These are phyloP conservation scores for Etheostoma cragini DNA, from an alignment of 2,113 vertebrate genomes.

Conservation along the genomic window DNA sequence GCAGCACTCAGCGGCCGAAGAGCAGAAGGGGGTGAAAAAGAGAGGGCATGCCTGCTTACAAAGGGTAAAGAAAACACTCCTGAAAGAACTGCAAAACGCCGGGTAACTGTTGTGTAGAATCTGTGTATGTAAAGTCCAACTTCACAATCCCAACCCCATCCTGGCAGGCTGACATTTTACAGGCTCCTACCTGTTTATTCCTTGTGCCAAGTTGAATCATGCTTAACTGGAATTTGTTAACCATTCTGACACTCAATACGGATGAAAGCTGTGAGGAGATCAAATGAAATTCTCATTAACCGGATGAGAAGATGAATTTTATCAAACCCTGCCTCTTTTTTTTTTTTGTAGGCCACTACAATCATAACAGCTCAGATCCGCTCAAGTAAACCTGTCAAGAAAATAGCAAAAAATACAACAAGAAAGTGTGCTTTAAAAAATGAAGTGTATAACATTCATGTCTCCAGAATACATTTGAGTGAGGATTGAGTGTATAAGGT, in stretches of 20 bases:
- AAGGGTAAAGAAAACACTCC: conserved; percentile 44
- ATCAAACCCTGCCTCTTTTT: conserved; percentile 37
- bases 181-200: not conserved
- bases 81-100: conserved; percentile 17
- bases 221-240: conserved; percentile 11
- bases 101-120: not conserved
- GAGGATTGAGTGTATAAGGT: conserved; percentile 12
- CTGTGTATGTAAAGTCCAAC: not conserved
- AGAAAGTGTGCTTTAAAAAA: conserved; percentile 7
- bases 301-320: not conserved
- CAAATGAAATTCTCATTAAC: conserved; percentile 44
- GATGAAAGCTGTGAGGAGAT: not conserved
- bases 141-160: not conserved
- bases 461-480: conserved; percentile 18
- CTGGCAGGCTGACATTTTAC: not conserved
- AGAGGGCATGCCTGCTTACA: conserved; percentile 37
- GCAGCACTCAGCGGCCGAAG: conserved; percentile 58
- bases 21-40: conserved; percentile 46
- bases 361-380: conserved; percentile 1
- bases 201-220: not conserved
- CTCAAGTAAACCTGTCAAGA: not conserved
- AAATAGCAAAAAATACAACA: not conserved
- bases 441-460: conserved; percentile 37
- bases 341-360: conserved; percentile 39
- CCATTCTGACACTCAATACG: not conserved